These are phyloP conservation scores for Silurus aristotelis DNA, from an alignment of 2,797 vertebrate species.

Conservation along the genomic window DNA sequence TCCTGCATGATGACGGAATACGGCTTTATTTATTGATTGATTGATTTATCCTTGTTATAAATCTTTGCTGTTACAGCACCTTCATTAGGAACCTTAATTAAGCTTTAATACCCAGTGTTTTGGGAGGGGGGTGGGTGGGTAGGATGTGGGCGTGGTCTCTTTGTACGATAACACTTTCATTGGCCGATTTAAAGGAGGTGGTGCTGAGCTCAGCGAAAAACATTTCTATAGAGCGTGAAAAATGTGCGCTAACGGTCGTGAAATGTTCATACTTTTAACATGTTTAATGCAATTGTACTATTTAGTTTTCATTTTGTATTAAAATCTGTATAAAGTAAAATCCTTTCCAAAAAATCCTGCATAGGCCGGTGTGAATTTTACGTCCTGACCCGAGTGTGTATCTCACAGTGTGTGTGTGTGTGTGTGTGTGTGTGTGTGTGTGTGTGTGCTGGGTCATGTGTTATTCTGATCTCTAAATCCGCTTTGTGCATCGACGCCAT, in stretches of 20 bases:
- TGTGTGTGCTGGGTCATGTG: neutral
- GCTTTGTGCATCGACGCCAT: neutral
- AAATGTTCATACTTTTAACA: neutral
- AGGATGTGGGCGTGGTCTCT: neutral
- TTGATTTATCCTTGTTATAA: too few species aligned
- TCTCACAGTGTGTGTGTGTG: too few species aligned
- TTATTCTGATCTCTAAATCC: neutral
- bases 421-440: too few species aligned
- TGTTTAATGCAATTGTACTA: neutral
- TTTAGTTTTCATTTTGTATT: neutral
- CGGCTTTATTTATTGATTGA: too few species aligned
- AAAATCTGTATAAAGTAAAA: neutral
- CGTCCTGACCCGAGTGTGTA: too few species aligned
- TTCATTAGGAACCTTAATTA: neutral
- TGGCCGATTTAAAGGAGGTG: neutral
- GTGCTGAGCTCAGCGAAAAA: neutral
- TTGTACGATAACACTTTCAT: neutral
- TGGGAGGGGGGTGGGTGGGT: too few species aligned
- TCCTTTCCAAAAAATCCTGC: too few species aligned
- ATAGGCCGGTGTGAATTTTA: too few species aligned
- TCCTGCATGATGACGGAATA: neutral
- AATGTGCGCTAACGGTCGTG: too few species aligned
- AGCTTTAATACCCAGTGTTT: neutral
- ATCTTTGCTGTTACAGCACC: neutral
- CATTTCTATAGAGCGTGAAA: too few species aligned